Evolutionary conservation across 2,113 vertebrate genomes (phyloP).

Genomic region (Crypturellus undulatus): DNA sequence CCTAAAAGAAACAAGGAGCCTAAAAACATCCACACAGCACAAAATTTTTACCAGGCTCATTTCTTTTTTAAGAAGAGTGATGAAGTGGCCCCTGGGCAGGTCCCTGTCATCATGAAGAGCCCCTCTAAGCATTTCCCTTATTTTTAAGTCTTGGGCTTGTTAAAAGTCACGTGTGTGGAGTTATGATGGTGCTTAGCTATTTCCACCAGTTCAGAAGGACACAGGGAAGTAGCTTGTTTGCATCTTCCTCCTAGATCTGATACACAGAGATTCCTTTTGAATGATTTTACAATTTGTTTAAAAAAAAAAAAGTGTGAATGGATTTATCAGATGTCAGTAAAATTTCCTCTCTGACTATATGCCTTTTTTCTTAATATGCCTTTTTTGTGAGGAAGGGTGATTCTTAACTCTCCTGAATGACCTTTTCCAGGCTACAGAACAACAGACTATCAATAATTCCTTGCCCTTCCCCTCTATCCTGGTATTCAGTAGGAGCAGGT

Average conservation of each 20-base stretch:
- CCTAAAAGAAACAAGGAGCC: background rate
- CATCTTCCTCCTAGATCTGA: background rate
- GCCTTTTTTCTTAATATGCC: background rate
- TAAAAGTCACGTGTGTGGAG: background rate
- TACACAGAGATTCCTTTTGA: background rate
- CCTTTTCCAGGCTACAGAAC: background rate
- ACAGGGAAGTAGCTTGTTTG: background rate
- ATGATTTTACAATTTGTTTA: fast-evolving
- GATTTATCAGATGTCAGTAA: background rate
- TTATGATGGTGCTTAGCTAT: background rate
- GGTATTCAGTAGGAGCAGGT: background rate
- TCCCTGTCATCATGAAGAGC: background rate
- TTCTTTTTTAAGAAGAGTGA: background rate
- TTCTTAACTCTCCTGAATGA: background rate
- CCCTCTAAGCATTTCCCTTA: background rate
- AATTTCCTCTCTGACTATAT: background rate
- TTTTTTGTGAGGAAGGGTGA: too few relatives aligned
- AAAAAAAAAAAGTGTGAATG: background rate
- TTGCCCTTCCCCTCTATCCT: background rate
- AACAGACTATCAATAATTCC: background rate
- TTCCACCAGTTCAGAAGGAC: background rate
- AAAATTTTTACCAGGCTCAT: background rate
- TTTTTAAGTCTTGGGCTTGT: background rate
- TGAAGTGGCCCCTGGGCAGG: background rate
- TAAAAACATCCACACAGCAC: background rate